These are phyloP conservation scores for Anthonomus grandis DNA, from an alignment of 1,140 invertebrate genomes.

Conservation along the genomic window DNA sequence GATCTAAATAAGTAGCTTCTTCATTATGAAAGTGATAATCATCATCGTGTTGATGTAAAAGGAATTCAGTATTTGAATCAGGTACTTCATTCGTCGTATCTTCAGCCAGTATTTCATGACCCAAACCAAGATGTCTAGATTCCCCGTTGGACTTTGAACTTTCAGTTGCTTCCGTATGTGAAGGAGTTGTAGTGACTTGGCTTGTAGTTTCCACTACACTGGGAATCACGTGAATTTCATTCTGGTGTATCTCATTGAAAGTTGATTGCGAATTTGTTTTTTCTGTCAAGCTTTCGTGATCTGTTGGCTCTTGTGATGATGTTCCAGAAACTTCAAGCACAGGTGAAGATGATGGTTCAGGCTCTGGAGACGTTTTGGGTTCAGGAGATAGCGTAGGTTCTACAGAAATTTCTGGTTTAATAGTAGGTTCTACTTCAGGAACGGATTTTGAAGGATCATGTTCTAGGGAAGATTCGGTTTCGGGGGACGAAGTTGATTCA, in stretches of 20 bases:
- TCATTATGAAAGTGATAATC: slow-evolving; percentile 19
- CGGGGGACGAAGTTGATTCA: slow-evolving; percentile 37
- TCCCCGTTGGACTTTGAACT: neutral
- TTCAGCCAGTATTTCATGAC: slow-evolving; percentile 40
- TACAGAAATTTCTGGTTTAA: too few species aligned
- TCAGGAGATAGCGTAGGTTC: too few species aligned
- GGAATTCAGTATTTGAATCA: slow-evolving; percentile 35
- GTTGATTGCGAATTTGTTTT: neutral
- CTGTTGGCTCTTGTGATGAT: too few species aligned
- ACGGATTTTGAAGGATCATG: too few species aligned
- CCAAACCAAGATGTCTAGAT: slow-evolving; percentile 28
- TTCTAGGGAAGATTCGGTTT: slow-evolving; percentile 32
- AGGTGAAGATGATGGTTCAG: too few species aligned
- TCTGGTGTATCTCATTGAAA: neutral
- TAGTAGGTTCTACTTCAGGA: too few species aligned
- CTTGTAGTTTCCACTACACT: too few species aligned
- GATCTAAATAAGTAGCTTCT: slow-evolving; percentile 28
- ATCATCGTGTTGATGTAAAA: slow-evolving; percentile 20
- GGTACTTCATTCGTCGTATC: slow-evolving; percentile 31
- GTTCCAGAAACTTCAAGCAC: too few species aligned
- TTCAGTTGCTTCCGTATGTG: too few species aligned
- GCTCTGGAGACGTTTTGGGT: too few species aligned
- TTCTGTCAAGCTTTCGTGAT: too few species aligned
- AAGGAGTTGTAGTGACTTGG: too few species aligned
- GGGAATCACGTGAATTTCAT: neutral